Base-by-base conservation (phyloP, 2,888 invertebrate species). In the Cheilosia impressa region DNA sequence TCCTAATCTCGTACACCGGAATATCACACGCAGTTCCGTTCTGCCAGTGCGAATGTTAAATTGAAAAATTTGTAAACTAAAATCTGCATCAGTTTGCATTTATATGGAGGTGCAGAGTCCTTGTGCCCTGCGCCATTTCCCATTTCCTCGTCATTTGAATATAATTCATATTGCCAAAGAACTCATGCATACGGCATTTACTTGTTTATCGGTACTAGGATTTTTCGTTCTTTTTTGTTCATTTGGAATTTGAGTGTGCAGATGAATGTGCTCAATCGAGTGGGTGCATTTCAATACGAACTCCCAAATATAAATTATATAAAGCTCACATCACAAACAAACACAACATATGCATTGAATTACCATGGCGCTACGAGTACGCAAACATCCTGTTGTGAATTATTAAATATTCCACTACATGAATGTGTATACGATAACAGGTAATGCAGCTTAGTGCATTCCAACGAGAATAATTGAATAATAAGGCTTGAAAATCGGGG, bases 361-460 rank as follows among this genome's bases (percentile, higher is more conserved):
- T 17, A 17, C 17, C 45, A 45, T 7, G 2, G 17, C 17, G 7
- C 27, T 17, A 24, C 3, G 13, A 9, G 4, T 7, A 24, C 65
- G 62, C 68, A 81, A 31, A 58, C 27, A 58, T 53, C 60, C 83
- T 78, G 78, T 34, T 52, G 31, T 78, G 57, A 83, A 68, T 78
- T 78, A 73, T 73, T 63, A 73, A 83, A 78, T 65, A 69, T 57
- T 68, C 62, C 4, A 38, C 38, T 38, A 73, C 68, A 24, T 69
- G 69, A 71, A 65, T 76, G 58, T 78, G 77, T 68, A 83, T 83
- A 78, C 73, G 83, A 83, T 83, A 83, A 73, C 73, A 83, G 78
- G 83, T 78, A 83, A 58, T 43, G 60, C 47, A 68, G 62, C 72
- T 66, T 75, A 66, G 75, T 75, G 75, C 47, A 68, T 60, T 76